Evolutionary conservation across 2,797 vertebrate species (phyloP), one percentile per base, ranked within the genome.

Genomic region (Scolopax rusticola): DNA sequence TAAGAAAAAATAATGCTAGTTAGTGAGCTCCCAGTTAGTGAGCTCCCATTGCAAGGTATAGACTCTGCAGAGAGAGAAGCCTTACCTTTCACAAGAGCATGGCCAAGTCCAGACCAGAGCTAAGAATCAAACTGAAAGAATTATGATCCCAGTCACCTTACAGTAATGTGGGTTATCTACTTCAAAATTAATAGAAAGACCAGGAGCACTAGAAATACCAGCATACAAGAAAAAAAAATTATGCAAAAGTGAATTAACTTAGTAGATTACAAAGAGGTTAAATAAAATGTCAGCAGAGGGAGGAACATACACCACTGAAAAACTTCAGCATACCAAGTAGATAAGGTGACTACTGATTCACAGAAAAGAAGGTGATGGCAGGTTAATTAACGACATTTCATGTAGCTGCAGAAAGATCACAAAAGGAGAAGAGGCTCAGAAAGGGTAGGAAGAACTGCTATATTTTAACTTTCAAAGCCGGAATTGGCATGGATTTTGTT

Each of bases 361-460:
- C 1, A 2, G 77, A 87, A 87, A 65, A 90, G 60, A 89, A 96
- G 94, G 93, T 94, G 92, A 95, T 91, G 89, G 95, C 80, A 96
- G 94, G 96, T 95, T 97, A 96, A 97, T 95, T 86, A 96, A 88
- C 82, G 50, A 74, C 67, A 43, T 82, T 90, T 94, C 89, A 64
- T 38, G 47, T 69, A 82, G 38, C 69, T 78, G 69, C 56, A 81
- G 90, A 87, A 91, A 76, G 73, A 91, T 95, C 83, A 93, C 74
- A 53, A 84, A 93, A 88, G 65, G 61, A 90, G 47, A 51, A 96
- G 43, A 84, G 74, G 68, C 23, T 81, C 76, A 94, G 69, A 79
- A 94, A 76, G 24, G 5, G 59, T 6, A 82, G 43, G 19, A 56
- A 92, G 86, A 90, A 36, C 73, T 69, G 9, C 40, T 84, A 1